Base-by-base conservation (phyloP, 2,888 invertebrate species). In the Erynnis tages region DNA sequence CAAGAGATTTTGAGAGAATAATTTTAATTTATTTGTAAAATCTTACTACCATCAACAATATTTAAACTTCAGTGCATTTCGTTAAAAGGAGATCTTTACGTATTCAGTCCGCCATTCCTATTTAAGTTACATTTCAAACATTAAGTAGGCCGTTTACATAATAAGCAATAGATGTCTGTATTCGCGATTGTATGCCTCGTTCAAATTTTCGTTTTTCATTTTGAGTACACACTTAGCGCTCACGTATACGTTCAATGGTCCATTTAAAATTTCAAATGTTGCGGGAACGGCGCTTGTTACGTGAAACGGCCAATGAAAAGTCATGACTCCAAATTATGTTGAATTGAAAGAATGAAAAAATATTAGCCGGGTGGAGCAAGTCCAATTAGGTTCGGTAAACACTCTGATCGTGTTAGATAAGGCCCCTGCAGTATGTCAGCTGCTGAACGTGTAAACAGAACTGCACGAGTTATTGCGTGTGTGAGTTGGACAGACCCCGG, bases 311-410 rank as follows among this genome's bases (percentile, higher is more conserved):
- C 10, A 10, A 32, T 5, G 17, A 17, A 40, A 23, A 13, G 6
- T 40, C 19, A n/a, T 5, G 40, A 21, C 13, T 14, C 30, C 8
- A 16, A 44, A 34, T 43, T 17, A 23, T 44, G 2, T 19, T 11
- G 5, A n/a, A 4, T 21, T 29, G 29, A 17, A 35, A 14, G 34
- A 17, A 35, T 17, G 17, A 35, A 40, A 40, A 25, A 14, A 25
- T 23, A 25, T 40, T 40, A 14, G 40, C 25, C 23, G 40, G 16
- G 44, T 32, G 11, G 32, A 32, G 19, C 44, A 44, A 32, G 45
- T 45, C 34, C 37, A 37, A 47, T 47, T 37, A 47, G 46, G 55
- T 45, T 14, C 11, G 34, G 46, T 54, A 75, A 67, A 68, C 61
- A 74, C 68, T 17, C n/a, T 25, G 37, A 27, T 21, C 43, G 32